Evolutionary conservation across 53 echinoderm and acorn worm species (phyloP), one percentile per base, ranked within the genome.

Genomic region (Arbacia lixula): DNA sequence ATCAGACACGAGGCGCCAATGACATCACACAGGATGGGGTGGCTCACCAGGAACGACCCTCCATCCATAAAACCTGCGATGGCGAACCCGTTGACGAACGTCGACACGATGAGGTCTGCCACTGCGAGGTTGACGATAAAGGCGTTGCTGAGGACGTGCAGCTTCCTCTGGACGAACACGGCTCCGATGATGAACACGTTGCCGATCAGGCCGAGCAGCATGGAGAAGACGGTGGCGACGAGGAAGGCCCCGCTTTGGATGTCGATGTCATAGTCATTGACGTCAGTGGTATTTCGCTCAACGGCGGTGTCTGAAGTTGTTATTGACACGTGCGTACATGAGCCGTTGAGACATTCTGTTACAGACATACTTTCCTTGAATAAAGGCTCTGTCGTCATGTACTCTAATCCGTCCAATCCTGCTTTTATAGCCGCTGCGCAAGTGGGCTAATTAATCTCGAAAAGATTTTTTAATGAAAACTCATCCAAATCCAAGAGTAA

Each of bases 51-150:
- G 43, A 16, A 74, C 1, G 31, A 5, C 33, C 52, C 74, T 31
- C 53, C 74, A 26, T 32, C 5, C 12, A 74, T 42, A 22, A 69
- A 53, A 3, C 74, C 74, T 14, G 52, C 53, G 31, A 53, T 5
- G 17, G 74, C 74, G 53, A 74, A 74, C 5, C 51, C 74, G 12
- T 74, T 74, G 74, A 74, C 52, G 74, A 74, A 35, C 54, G 74
- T 74, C 74, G 74, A 74, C 12, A 74, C 74, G 33, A 53, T 5
- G 54, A 74, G 53, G 20, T 74, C 74, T 9, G 74, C 74, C 4
- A 74, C 16, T 6, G 74, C 74, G 34, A 74, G 53, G 12, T 74
- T 74, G 54, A 74, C 74, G 74, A 74, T 74, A 34, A 74, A 74
- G 33, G 74, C 51, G 22, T 74, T 74, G 74, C 74, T 74, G 52